phyloP scores from a whole-genome alignment of 2,888 invertebrate genomes.

The Drosophila prolongata region DNA sequence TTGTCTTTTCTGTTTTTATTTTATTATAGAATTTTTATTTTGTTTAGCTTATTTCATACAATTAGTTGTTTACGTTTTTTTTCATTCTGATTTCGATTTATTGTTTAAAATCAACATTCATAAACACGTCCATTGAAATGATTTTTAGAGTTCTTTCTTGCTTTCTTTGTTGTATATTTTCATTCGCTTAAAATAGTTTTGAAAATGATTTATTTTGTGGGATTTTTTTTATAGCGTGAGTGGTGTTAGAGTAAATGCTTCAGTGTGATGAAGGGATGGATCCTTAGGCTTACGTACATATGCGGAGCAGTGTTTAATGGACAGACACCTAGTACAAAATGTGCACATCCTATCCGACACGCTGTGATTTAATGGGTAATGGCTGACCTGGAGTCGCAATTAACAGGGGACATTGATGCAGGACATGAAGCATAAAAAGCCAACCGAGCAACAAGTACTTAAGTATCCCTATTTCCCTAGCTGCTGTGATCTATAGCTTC shows the following conservation, averaged over 20 bases:
- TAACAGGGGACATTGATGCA: background rate
- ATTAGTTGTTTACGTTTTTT: slow-evolving; percentile 52
- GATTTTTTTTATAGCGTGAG: slow-evolving; percentile 23
- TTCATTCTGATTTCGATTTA: slow-evolving; percentile 58
- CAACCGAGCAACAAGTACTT: slow-evolving; percentile 52
- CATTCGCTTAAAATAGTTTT: slow-evolving; percentile 46
- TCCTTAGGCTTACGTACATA: slow-evolving; percentile 36
- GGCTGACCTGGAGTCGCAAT: slow-evolving; percentile 14
- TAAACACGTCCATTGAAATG: slow-evolving; percentile 77
- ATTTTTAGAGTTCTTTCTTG: slow-evolving; percentile 51
- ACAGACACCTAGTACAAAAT: slow-evolving; percentile 4
- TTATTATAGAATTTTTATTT: slow-evolving; percentile 72
- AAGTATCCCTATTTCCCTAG: slow-evolving; percentile 32
- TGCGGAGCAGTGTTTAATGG: slow-evolving; percentile 9
- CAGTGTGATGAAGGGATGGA: slow-evolving; percentile 17
- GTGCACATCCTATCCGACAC: slow-evolving; percentile 1
- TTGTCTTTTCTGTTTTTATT: slow-evolving; percentile 60
- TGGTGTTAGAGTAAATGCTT: slow-evolving; percentile 36
- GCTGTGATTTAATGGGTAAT: background rate
- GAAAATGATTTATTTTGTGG: slow-evolving; percentile 34
- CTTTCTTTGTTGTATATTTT: slow-evolving; percentile 31
- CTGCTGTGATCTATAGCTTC: slow-evolving; percentile 28
- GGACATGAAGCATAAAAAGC: slow-evolving; percentile 71
- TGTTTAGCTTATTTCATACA: slow-evolving; percentile 63
- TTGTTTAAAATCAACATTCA: slow-evolving; percentile 78